phyloP scores from a whole-genome alignment of 2,797 vertebrate species.

The Syndactyla subalaris region DNA sequence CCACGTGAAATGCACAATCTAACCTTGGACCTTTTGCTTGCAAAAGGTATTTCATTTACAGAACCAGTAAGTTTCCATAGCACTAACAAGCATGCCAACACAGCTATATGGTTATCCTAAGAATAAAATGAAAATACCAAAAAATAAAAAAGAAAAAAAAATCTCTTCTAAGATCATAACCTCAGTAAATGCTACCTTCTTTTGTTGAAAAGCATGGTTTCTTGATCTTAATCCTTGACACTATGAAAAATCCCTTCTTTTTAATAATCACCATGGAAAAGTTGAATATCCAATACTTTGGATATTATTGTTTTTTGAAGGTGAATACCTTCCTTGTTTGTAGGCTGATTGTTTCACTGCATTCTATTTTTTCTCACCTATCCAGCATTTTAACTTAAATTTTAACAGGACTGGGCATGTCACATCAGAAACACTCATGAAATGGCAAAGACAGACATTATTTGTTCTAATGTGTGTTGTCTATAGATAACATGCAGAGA shows the following conservation, averaged over 20 bases:
- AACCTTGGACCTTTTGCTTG: background rate
- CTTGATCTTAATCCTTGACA: background rate
- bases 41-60: background rate
- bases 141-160: background rate
- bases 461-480: background rate
- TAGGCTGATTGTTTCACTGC: background rate
- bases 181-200: background rate
- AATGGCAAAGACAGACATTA: background rate
- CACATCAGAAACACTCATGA: background rate
- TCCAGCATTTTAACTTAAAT: background rate
- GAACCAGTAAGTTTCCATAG: background rate
- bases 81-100: background rate
- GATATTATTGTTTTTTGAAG: background rate
- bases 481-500: background rate
- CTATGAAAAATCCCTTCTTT: background rate
- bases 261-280: background rate
- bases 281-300: background rate
- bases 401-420: background rate
- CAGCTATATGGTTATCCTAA: background rate
- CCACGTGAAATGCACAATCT: background rate
- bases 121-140: background rate
- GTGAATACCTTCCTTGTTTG: background rate
- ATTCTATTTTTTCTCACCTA: background rate
- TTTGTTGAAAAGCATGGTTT: background rate
- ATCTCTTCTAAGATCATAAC: accelerated